Percentiles rank a stretch among this genome's conserved stretches.
Conservation (phyloP, 1,140 invertebrate species). For the Tetramorium parvispinum region DNA sequence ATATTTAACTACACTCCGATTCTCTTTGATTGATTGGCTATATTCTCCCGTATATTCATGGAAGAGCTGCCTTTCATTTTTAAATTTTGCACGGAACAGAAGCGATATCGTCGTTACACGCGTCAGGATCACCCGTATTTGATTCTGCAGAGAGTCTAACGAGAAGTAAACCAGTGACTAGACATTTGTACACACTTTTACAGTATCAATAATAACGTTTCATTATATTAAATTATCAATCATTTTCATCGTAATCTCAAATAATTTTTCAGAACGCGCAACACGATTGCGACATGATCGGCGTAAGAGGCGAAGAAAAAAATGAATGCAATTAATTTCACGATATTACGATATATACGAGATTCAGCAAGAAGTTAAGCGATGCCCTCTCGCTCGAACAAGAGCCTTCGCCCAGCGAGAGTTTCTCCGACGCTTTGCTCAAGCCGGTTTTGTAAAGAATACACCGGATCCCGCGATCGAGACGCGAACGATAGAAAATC, state of each 20-base stretch:
- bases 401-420: not conserved
- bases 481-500: constrained; percentile 54
- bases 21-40: constrained; percentile 62
- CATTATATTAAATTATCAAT: constrained; percentile 25
- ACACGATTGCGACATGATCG: not conserved
- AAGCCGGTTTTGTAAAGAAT: not conserved
- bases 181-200: not conserved
- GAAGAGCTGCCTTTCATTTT: constrained; percentile 53
- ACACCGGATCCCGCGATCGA: not conserved
- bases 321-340: not conserved
- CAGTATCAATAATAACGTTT: not conserved
- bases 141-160: constrained; percentile 9
- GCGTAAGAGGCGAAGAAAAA: not conserved
- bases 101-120: constrained; percentile 48
- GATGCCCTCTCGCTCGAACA: not conserved
- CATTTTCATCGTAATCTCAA: not conserved
- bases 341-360: not conserved
- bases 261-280: not conserved
- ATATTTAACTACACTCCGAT: constrained; percentile 62
- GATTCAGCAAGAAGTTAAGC: not conserved
- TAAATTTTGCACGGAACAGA: constrained; percentile 33
- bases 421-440: not conserved
- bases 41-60: constrained; percentile 58
- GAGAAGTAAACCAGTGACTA: not conserved
- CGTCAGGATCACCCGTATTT: constrained; percentile 32